Conservation (phyloP, 2,113 vertebrate genomes). For the Pollachius pollachius region DNA sequence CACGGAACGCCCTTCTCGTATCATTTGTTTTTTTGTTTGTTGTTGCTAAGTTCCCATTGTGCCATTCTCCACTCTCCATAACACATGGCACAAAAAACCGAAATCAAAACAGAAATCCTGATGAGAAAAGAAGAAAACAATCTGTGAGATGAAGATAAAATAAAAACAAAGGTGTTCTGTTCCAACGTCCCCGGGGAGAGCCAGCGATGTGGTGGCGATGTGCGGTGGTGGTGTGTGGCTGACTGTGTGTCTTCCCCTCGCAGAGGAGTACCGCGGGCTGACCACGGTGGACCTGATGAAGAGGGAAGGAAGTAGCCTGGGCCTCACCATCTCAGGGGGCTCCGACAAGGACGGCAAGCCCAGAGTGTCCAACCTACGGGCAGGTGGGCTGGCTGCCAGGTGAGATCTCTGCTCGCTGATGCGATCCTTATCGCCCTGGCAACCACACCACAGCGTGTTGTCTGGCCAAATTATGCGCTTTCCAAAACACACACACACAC, state of each 20-base stretch:
- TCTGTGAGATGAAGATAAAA: too few relatives aligned
- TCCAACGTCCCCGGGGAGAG: too few relatives aligned
- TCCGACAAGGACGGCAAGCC: conserved; percentile 97
- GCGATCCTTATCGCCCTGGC: conserved; percentile 28
- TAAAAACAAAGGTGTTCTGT: too few relatives aligned
- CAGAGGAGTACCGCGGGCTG: conserved; percentile 91
- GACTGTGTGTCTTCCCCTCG: not conserved
- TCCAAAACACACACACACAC: not conserved
- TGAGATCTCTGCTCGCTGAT: conserved; percentile 73
- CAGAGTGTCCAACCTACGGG: conserved; percentile 91
- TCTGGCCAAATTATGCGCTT: conserved; percentile 30
- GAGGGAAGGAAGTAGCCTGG: conserved; percentile 92
- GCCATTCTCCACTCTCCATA: too few relatives aligned
- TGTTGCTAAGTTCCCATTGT: too few relatives aligned
- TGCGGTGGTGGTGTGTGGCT: too few relatives aligned
- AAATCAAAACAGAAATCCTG: too few relatives aligned
- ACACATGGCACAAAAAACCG: too few relatives aligned
- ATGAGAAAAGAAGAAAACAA: too few relatives aligned
- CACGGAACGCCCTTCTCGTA: too few relatives aligned
- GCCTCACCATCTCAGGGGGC: conserved; percentile 95
- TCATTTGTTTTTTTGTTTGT: too few relatives aligned
- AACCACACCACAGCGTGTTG: conserved; percentile 29
- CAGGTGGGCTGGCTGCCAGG: conserved; percentile 94
- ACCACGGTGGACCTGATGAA: conserved; percentile 95
- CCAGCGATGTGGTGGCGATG: too few relatives aligned